Conservation (phyloP, 2,113 vertebrate species). For the Mastomys natalensis region DNA sequence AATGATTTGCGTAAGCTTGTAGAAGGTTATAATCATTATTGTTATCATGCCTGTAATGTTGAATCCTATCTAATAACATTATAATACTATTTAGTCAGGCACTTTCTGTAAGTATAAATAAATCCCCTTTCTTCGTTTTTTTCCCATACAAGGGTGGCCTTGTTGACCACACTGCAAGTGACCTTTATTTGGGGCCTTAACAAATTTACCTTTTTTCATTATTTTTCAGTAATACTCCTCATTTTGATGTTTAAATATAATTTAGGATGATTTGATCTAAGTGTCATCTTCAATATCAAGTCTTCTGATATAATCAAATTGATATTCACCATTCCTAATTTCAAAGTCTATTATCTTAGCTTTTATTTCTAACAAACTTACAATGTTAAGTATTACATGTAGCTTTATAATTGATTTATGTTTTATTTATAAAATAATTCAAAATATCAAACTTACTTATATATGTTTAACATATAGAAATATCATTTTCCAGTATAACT, state of each 20-base stretch:
- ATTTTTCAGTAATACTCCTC: background rate
- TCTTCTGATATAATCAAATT: background rate
- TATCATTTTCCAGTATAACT: background rate
- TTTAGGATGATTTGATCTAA: background rate
- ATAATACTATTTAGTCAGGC: background rate
- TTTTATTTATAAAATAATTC: background rate
- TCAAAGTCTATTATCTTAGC: background rate
- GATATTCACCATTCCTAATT: background rate
- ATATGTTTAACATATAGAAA: background rate
- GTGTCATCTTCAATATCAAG: background rate
- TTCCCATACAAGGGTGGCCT: background rate
- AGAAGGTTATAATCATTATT: background rate
- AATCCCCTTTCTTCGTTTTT: no score
- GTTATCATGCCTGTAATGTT: background rate
- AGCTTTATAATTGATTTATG: fast-evolving
- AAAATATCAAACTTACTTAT: background rate
- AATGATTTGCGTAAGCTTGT: background rate
- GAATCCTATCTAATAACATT: background rate
- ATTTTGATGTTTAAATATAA: background rate
- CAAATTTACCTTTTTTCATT: background rate
- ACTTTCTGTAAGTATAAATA: background rate
- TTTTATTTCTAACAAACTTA: background rate
- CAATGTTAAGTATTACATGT: background rate
- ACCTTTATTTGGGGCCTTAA: background rate
- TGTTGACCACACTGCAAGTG: background rate